Evolutionary conservation across 2,113 vertebrate genomes (phyloP).

Genomic region (Choloepus hoffmanni): DNA sequence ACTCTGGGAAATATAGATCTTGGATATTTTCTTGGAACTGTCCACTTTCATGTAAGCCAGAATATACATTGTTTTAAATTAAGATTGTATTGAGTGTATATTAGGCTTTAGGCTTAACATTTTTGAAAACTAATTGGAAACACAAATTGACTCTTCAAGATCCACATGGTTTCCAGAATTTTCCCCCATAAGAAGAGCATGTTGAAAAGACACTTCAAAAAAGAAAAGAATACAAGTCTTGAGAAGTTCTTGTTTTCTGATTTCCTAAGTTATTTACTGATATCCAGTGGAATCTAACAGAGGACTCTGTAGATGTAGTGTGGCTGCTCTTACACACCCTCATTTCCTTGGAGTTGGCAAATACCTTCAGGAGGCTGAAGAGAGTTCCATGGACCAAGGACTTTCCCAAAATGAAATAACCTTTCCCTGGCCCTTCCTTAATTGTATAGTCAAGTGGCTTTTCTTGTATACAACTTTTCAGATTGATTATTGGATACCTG

Average conservation of each 20-base stretch:
- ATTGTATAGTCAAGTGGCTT: conserved; percentile 8
- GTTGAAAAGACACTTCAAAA: conserved; percentile 66
- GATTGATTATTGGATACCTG: conserved; percentile 36
- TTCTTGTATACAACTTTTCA: conserved; percentile 42
- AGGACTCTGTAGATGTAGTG: not conserved
- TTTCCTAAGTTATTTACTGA: conserved; percentile 54
- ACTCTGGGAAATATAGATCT: not conserved
- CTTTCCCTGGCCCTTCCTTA: conserved; percentile 34
- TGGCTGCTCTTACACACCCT: not conserved
- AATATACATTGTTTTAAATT: conserved; percentile 32
- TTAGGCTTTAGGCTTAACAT: conserved; percentile 48
- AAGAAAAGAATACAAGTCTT: conserved; percentile 53
- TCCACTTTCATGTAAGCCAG: conserved; percentile 48
- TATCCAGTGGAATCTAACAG: not conserved
- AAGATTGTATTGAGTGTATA: conserved; percentile 36
- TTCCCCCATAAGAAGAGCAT: conserved; percentile 74
- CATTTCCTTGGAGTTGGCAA: not conserved
- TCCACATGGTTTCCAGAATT: conserved; percentile 60
- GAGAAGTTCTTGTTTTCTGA: conserved; percentile 60
- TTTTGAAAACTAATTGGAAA: conserved; percentile 74
- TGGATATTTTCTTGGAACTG: conserved; percentile 59
- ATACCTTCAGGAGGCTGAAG: not conserved
- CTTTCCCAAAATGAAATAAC: not conserved
- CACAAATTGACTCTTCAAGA: conserved; percentile 69
- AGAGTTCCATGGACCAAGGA: not conserved